Evolutionary conservation across 35 echinoderm and acorn worm genomes (phyloP).

Genomic region (Apostichopus californicus): DNA sequence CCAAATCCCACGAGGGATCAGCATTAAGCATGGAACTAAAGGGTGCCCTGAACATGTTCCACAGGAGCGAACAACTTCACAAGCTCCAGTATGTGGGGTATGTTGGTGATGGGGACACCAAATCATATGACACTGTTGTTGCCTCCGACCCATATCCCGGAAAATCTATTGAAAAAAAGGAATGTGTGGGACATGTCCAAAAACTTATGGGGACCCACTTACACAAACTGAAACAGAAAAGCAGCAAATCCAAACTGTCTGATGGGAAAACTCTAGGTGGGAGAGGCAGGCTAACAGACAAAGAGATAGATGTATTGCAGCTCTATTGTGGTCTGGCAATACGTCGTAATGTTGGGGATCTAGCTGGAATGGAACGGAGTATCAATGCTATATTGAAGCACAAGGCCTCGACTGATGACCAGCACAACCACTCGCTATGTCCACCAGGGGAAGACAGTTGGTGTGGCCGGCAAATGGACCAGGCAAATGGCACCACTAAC

Average conservation of each 20-base stretch:
- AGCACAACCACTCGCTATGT: neutral
- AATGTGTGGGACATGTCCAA: conserved; percentile 60
- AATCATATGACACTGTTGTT: conserved; percentile 40
- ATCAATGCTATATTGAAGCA: conserved; percentile 25
- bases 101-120: conserved; percentile 57
- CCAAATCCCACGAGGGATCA: neutral
- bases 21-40: neutral
- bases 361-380: neutral
- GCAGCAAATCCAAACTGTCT: neutral
- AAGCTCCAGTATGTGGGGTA: conserved; percentile 18
- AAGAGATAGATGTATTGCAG: conserved; percentile 31
- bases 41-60: neutral
- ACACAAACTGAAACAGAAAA: conserved; percentile 5
- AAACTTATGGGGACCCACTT: conserved; percentile 23
- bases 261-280: neutral
- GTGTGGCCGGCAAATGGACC: conserved; percentile 18
- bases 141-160: conserved; percentile 31
- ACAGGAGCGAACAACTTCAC: neutral
- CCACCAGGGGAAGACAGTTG: conserved; percentile 13
- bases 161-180: conserved; percentile 30
- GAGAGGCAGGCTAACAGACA: conserved; percentile 25
- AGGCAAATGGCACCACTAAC: neutral
- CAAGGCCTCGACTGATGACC: conserved; percentile 18
- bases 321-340: conserved; percentile 53
- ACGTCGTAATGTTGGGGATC: conserved; percentile 31